Conservation (phyloP, 2,113 vertebrate species). For the Trinectes maculatus region DNA sequence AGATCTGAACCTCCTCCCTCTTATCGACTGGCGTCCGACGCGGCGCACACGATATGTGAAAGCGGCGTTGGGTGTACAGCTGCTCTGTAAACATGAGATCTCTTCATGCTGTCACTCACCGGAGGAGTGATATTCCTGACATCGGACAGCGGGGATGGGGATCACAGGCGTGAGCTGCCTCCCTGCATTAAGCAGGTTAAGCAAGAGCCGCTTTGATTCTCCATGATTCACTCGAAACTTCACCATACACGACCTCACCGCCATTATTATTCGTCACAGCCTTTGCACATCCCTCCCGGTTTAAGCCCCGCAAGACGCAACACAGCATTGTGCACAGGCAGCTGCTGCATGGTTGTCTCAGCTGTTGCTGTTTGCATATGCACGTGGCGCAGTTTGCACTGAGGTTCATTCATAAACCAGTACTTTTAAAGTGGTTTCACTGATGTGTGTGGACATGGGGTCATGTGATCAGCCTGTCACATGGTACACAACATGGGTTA, state of each 20-base stretch:
- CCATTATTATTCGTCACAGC: constrained; percentile 17
- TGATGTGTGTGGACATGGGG: neutral
- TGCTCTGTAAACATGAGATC: constrained; percentile 56
- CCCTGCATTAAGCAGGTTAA: constrained; percentile 14
- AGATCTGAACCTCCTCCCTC: constrained; percentile 16
- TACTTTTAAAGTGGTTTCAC: neutral
- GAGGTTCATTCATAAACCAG: constrained; percentile 24
- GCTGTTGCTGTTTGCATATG: constrained; percentile 35
- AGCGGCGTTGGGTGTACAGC: constrained; percentile 29
- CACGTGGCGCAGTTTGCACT: constrained; percentile 34
- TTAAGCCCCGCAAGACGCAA: constrained; percentile 7
- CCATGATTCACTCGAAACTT: constrained; percentile 6
- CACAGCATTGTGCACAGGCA: constrained; percentile 29
- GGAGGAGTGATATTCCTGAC: neutral
- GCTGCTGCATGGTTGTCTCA: constrained; percentile 40
- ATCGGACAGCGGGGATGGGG: constrained; percentile 51
- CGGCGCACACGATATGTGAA: neutral
- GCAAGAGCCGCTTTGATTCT: constrained; percentile 1
- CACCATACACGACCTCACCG: constrained; percentile 4
- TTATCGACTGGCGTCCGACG: neutral
- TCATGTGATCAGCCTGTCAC: neutral
- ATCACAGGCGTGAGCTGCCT: constrained; percentile 22
- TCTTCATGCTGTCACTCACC: constrained; percentile 55
- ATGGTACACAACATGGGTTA: no score
- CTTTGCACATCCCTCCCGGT: constrained; percentile 25